Conservation (phyloP, 2,888 invertebrate genomes). For the Drosophila hawaiiensis region DNA sequence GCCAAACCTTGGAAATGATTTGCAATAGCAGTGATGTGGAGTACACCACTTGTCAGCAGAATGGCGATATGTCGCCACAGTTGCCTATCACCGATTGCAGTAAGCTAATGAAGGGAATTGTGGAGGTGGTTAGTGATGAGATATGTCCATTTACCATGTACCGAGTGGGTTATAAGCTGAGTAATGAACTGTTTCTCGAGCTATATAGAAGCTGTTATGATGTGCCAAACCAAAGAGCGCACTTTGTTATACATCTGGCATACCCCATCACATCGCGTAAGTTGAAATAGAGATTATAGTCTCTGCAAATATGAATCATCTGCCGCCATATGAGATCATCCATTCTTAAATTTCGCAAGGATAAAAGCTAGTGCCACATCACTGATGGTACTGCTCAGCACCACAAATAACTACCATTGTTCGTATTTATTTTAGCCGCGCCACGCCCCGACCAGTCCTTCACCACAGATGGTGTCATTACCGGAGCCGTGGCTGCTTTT, state of each 20-base stretch:
- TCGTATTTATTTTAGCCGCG: neutral
- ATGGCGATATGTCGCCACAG: slow-evolving; percentile 9
- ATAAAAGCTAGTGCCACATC: neutral
- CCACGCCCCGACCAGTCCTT: slow-evolving; percentile 35
- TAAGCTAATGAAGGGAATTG: slow-evolving; percentile 1
- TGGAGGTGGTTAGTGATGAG: neutral
- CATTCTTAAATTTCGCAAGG: neutral
- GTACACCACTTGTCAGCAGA: slow-evolving; percentile 21
- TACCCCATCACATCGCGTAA: slow-evolving; percentile 41
- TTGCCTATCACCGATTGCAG: slow-evolving; percentile 24
- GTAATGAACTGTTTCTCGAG: slow-evolving; percentile 47
- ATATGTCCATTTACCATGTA: slow-evolving; percentile 40
- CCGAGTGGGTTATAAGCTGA: slow-evolving; percentile 50
- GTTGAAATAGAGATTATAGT: neutral
- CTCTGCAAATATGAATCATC: neutral
- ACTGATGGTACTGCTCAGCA: too few relatives aligned
- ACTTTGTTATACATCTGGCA: slow-evolving; percentile 40
- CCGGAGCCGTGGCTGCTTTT: slow-evolving; percentile 14
- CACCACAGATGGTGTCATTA: slow-evolving; percentile 45
- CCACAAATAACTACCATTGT: neutral
- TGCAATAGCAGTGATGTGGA: slow-evolving; percentile 21
- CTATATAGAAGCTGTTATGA: slow-evolving; percentile 61
- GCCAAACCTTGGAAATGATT: slow-evolving; percentile 26
- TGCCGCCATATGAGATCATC: neutral
- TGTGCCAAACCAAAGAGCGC: neutral